Conservation (phyloP, 2,113 vertebrate species). For the Ophthalmolycus amberensis region DNA sequence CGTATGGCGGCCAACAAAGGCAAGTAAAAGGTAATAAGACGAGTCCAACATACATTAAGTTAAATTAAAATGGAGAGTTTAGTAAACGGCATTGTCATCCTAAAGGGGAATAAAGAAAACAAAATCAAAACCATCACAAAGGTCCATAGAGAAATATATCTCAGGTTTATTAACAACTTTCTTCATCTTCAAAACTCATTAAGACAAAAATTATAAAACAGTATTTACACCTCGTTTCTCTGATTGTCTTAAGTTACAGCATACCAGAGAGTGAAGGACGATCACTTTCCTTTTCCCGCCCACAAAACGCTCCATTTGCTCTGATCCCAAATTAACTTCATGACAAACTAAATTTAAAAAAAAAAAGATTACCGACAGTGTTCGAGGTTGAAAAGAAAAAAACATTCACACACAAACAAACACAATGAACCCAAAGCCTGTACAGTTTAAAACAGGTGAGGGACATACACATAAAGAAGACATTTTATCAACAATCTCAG, state of each 20-base stretch:
- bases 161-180: conserved; percentile 79
- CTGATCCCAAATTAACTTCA: conserved; percentile 54
- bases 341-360: conserved; percentile 5
- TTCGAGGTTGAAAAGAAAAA: conserved; percentile 57
- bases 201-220: conserved; percentile 81
- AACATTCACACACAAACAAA: conserved; percentile 4
- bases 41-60: not conserved
- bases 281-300: conserved; percentile 34
- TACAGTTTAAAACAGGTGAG: conserved; percentile 16
- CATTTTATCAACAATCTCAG: not conserved
- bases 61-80: not conserved
- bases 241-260: conserved; percentile 61
- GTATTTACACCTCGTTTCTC: conserved; percentile 73
- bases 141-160: conserved; percentile 78
- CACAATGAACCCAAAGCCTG: conserved; percentile 27
- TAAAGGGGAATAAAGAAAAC: not conserved
- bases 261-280: conserved; percentile 65
- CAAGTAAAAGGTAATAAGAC: not conserved
- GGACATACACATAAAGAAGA: conserved; percentile 1
- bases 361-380: conserved; percentile 47
- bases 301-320: conserved; percentile 14
- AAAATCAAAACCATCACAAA: conserved; percentile 14
- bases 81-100: no score
- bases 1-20: not conserved
- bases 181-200: conserved; percentile 77